Evolutionary conservation across 2,797 vertebrate species (phyloP).

Genomic region (Anguilla anguilla): DNA sequence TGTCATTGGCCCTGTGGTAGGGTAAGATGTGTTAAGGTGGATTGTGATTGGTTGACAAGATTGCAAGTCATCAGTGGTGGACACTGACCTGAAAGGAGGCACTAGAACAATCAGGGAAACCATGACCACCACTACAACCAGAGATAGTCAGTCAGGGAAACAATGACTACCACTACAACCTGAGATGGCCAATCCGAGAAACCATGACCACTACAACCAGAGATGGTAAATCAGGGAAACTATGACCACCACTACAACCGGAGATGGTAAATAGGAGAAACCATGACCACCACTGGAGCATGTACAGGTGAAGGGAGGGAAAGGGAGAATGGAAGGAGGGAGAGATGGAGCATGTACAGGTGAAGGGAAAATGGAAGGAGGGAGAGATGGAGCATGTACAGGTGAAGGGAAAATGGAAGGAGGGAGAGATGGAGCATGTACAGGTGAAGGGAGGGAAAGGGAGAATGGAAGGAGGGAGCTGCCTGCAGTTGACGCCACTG

Average conservation of each 20-base stretch:
- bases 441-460: not conserved
- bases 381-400: not conserved
- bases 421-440: not conserved
- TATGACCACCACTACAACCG: not conserved
- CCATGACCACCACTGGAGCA: no score
- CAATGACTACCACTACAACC: not conserved
- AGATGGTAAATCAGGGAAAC: not conserved
- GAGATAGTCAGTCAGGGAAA: no score
- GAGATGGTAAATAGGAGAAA: not conserved
- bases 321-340: not conserved
- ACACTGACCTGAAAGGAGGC: not conserved
- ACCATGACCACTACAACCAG: not conserved
- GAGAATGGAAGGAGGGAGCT: not conserved
- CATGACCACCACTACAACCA: no score
- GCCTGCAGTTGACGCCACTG: not conserved
- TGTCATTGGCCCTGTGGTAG: not conserved
- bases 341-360: not conserved
- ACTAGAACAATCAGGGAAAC: no score
- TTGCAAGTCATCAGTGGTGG: not conserved
- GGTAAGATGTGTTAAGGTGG: not conserved
- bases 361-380: not conserved
- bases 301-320: not conserved
- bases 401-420: not conserved
- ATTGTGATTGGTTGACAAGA: not conserved
- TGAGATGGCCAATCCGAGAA: not conserved